Percentiles rank a stretch among this genome's conserved stretches.
These are phyloP conservation scores for Diplosoma virens DNA, from an alignment of 23 tunicate species.

Conservation along the genomic window DNA sequence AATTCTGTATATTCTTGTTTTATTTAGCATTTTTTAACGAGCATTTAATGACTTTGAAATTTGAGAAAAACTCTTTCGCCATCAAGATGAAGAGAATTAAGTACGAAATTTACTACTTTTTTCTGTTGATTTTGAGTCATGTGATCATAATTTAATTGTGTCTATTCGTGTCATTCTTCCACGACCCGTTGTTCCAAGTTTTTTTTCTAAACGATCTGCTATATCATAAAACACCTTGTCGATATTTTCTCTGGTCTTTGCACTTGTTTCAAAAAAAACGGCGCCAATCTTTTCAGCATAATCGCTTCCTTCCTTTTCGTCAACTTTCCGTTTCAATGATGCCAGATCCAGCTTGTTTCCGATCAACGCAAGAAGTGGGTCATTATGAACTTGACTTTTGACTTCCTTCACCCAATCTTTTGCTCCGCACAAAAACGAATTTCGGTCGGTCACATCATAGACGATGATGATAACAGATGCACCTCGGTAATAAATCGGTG, in stretches of 20 bases:
- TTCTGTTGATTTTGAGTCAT: too few species aligned
- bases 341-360: constrained; percentile 48
- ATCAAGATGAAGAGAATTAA: too few species aligned
- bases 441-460: constrained; percentile 26
- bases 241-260: constrained; percentile 34
- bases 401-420: constrained; percentile 37
- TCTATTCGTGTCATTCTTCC: too few species aligned
- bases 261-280: constrained; percentile 34
- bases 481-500: constrained; percentile 48
- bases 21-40: too few species aligned
- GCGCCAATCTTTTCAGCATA: constrained; percentile 32
- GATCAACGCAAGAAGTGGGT: constrained; percentile 8
- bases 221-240: constrained; percentile 15
- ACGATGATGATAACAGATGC: constrained; percentile 44
- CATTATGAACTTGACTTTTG: constrained; percentile 14
- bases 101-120: too few species aligned
- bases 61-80: too few species aligned
- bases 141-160: too few species aligned
- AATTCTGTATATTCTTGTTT: too few species aligned
- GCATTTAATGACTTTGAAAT: too few species aligned
- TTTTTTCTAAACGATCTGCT: neutral
- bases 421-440: neutral
- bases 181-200: too few species aligned
- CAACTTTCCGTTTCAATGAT: neutral
- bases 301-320: constrained; percentile 19